A percentile compares a stretch with the other conserved stretches of the same genome.
Evolutionary conservation across 2,888 invertebrate species (phyloP).

Genomic region (Caenorhabditis wallacei): DNA sequence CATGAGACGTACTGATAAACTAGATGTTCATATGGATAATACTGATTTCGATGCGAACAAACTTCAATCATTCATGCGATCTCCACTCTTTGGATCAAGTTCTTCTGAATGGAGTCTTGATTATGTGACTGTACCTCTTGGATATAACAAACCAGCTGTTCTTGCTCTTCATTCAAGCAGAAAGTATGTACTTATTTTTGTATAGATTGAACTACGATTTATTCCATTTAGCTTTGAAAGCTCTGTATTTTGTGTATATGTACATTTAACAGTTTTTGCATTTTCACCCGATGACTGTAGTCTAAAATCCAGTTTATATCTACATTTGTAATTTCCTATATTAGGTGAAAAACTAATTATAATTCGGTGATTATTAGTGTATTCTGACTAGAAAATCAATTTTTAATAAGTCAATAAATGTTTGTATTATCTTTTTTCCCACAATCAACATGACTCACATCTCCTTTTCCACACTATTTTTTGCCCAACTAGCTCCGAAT

Average conservation of each 20-base stretch:
- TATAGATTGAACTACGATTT: background rate
- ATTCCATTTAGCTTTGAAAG: conserved; percentile 3
- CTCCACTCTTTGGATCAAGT: conserved; percentile 59
- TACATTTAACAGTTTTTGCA: conserved; percentile 4
- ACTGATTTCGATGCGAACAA: conserved; percentile 45
- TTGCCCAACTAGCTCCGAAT: conserved; percentile 13
- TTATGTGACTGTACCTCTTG: conserved; percentile 55
- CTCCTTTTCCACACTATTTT: background rate
- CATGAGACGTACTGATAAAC: conserved; percentile 49
- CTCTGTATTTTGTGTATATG: background rate
- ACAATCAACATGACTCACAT: no score
- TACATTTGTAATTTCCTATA: no score
- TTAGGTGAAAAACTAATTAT: no score
- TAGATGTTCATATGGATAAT: conserved; percentile 66
- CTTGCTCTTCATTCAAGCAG: conserved; percentile 61
- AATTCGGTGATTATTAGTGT: no score
- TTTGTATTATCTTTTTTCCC: no score
- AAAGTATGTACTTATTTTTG: conserved; percentile 64
- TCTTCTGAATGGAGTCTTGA: conserved; percentile 64
- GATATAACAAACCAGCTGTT: conserved; percentile 64
- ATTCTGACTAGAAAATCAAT: no score
- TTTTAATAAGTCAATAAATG: no score
- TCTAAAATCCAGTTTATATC: no score
- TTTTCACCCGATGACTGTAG: background rate
- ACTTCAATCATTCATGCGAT: conserved; percentile 64